Conservation (phyloP, 2,797 vertebrate species). For the Avahi laniger region DNA sequence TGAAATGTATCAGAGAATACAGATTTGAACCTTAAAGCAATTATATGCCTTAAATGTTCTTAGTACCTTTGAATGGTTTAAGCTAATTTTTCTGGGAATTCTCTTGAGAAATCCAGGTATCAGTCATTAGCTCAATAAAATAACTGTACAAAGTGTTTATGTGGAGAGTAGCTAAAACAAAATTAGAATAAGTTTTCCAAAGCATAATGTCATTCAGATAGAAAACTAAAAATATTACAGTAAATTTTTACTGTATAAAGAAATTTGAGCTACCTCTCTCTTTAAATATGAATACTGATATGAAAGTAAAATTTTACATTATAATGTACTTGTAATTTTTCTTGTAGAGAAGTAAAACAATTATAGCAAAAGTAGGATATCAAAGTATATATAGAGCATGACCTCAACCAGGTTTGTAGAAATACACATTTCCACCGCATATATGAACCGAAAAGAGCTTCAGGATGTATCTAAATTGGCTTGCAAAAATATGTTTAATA, state of each 20-base stretch:
- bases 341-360: background rate
- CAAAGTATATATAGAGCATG: background rate
- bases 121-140: background rate
- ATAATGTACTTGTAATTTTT: background rate
- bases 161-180: background rate
- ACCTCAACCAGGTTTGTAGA: background rate
- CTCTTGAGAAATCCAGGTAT: background rate
- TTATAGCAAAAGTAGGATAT: background rate
- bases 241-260: background rate
- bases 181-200: conserved; percentile 31
- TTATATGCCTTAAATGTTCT: background rate
- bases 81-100: conserved; percentile 38
- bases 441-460: background rate
- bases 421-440: background rate
- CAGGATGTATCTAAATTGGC: conserved; percentile 23
- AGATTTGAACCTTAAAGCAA: conserved; percentile 39
- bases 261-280: background rate
- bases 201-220: conserved; percentile 15
- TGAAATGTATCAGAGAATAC: background rate
- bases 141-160: background rate
- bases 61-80: background rate
- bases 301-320: conserved; percentile 29
- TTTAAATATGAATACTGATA: conserved; percentile 30
- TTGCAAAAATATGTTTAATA: conserved; percentile 41
- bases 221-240: background rate